phyloP scores from a whole-genome alignment of 2,797 vertebrate genomes.

The Corythornis leucogaster region DNA sequence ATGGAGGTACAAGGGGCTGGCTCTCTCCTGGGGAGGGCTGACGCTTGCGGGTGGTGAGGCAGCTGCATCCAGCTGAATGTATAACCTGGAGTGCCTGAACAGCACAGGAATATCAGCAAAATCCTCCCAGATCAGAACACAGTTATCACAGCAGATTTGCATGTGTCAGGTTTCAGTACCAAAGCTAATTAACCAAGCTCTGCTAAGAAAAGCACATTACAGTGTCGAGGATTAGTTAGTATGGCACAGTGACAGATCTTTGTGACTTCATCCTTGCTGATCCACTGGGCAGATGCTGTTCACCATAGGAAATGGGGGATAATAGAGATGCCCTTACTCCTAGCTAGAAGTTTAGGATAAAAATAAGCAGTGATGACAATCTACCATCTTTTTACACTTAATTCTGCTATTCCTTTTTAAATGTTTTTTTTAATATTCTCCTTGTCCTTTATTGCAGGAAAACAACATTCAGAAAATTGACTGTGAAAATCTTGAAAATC shows the following conservation, averaged over 20 bases:
- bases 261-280: background rate
- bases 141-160: background rate
- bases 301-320: background rate
- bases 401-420: background rate
- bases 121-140: background rate
- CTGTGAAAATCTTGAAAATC: conserved; percentile 85
- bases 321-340: background rate
- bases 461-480: conserved; percentile 87
- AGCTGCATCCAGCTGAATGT: background rate
- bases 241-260: background rate
- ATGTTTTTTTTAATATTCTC: background rate
- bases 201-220: background rate
- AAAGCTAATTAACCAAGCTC: background rate
- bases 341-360: background rate
- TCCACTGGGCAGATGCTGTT: background rate
- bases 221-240: background rate
- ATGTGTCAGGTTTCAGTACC: background rate
- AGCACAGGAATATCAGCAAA: background rate
- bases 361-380: background rate
- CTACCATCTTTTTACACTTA: background rate
- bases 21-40: background rate
- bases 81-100: background rate
- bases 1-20: too few species aligned
- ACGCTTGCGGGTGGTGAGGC: background rate
- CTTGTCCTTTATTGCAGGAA: conserved; percentile 81